A percentile compares a stretch with the other conserved stretches of the same genome.
Evolutionary conservation across 1,140 invertebrate species (phyloP).

Genomic region (Wasmannia auropunctata): DNA sequence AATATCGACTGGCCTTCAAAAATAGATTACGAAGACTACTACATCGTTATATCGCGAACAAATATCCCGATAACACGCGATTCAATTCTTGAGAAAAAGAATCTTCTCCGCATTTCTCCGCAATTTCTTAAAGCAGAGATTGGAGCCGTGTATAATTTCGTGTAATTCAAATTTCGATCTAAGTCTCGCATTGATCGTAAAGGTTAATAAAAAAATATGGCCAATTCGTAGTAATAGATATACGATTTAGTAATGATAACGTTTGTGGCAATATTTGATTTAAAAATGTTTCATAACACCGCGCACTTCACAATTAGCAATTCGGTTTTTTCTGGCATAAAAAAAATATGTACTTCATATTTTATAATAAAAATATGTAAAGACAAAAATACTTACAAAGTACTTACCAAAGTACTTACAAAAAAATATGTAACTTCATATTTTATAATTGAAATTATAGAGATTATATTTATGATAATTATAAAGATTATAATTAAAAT

Average conservation of each 20-base stretch:
- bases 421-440: background rate
- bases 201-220: background rate
- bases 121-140: background rate
- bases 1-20: background rate
- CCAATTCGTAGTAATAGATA: background rate
- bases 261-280: background rate
- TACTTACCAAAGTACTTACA: too few relatives aligned
- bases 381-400: too few relatives aligned
- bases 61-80: conserved; percentile 20
- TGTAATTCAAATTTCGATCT: background rate
- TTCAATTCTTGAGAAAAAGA: conserved; percentile 25
- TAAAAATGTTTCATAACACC: background rate
- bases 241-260: background rate
- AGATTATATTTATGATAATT: background rate
- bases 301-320: background rate
- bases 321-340: background rate
- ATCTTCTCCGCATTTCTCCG: background rate
- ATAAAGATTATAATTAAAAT: conserved; percentile 5
- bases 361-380: background rate
- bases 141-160: background rate
- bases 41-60: background rate
- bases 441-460: background rate
- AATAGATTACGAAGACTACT: background rate
- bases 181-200: background rate
- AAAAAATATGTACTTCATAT: background rate